Evolutionary conservation across 2,113 vertebrate genomes (phyloP).

Genomic region (Dissostichus mawsoni): DNA sequence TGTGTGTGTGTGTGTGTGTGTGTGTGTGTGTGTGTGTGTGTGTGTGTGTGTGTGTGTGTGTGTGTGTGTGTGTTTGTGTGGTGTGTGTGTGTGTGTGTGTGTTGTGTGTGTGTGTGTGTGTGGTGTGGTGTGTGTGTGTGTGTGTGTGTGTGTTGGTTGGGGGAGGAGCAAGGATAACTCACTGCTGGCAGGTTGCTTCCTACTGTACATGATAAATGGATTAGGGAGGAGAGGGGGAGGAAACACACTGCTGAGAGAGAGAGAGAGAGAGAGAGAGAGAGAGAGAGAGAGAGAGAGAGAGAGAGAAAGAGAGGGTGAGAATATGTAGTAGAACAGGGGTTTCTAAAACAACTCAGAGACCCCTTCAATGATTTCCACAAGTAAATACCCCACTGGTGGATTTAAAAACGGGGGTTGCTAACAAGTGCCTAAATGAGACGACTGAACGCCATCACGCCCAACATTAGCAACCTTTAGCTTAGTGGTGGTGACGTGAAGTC

Average conservation of each 20-base stretch:
- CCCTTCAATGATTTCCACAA: too few species aligned
- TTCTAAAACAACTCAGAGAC: too few species aligned
- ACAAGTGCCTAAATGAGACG: too few species aligned
- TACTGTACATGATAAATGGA: conserved; percentile 78
- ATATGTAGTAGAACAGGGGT: too few species aligned
- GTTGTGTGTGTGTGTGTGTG: conserved; percentile 13
- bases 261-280: background rate
- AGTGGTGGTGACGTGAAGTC: too few species aligned
- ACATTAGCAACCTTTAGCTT: too few species aligned
- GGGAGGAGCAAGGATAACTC: conserved; percentile 80
- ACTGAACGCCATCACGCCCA: too few species aligned
- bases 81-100: conserved; percentile 24
- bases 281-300: background rate
- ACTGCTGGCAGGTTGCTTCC: conserved; percentile 79
- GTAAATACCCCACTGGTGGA: too few species aligned
- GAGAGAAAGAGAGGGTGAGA: background rate
- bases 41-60: too few species aligned
- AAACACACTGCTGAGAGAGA: conserved; percentile 31
- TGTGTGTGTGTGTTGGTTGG: conserved; percentile 16
- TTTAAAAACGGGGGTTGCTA: too few species aligned
- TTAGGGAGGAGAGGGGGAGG: conserved; percentile 59
- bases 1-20: conserved; percentile 17
- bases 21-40: conserved; percentile 16
- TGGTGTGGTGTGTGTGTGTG: conserved; percentile 25
- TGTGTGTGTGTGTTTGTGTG: conserved; percentile 15